A percentile compares a stretch with the other conserved stretches of the same genome.
Conservation (phyloP, 1,140 invertebrate species). For the Agraylea sexmaculata region DNA sequence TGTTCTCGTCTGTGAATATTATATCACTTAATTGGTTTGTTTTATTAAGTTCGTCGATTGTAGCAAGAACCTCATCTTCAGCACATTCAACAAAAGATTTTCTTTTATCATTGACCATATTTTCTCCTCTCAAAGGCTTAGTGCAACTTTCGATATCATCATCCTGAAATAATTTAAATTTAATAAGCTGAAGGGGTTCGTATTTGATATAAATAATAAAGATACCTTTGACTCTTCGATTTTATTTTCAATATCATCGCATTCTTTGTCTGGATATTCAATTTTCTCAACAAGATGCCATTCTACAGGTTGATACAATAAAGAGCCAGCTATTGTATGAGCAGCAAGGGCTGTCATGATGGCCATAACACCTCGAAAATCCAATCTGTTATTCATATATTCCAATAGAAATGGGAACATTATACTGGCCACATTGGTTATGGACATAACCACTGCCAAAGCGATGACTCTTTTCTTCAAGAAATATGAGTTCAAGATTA, state of each 20-base stretch:
- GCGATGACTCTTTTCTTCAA: slow-evolving; percentile 34
- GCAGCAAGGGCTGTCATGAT: slow-evolving; percentile 46
- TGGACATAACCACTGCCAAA: slow-evolving; percentile 36
- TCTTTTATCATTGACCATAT: background rate
- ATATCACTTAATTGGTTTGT: too few species aligned
- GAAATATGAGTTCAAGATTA: slow-evolving; percentile 39
- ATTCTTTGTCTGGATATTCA: background rate
- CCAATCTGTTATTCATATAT: slow-evolving; percentile 42
- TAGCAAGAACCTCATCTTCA: too few species aligned
- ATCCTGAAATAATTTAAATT: background rate
- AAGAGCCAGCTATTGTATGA: slow-evolving; percentile 48
- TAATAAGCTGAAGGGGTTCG: background rate
- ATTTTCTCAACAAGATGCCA: slow-evolving; percentile 47
- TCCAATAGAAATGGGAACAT: slow-evolving; percentile 44
- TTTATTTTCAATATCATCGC: background rate
- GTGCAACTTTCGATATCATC: background rate
- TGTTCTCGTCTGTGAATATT: too few species aligned
- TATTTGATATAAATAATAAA: background rate
- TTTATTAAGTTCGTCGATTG: too few species aligned
- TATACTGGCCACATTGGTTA: slow-evolving; percentile 39
- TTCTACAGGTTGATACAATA: slow-evolving; percentile 56
- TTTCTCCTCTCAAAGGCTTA: background rate
- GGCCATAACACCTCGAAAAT: slow-evolving; percentile 49
- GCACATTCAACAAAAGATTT: too few species aligned
- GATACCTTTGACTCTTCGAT: background rate